phyloP scores from a whole-genome alignment of 2,888 invertebrate species.

The Oithona nana region DNA sequence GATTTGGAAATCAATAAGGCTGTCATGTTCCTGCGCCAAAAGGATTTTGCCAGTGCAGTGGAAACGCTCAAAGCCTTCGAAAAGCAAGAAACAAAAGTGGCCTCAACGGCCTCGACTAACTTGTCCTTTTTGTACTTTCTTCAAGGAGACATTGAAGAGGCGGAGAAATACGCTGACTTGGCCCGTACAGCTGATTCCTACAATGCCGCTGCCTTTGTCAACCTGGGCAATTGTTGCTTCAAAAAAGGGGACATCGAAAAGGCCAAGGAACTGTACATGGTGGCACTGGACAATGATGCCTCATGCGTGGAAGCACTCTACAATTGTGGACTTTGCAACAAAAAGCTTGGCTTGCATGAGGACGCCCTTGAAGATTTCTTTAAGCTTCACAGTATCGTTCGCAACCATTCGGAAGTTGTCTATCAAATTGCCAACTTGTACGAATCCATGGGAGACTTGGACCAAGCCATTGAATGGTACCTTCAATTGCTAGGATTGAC shows the following conservation, averaged over 20 bases:
- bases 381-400: slow-evolving; percentile 49
- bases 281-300: slow-evolving; percentile 56
- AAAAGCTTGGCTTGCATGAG: slow-evolving; percentile 45
- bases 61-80: slow-evolving; percentile 68
- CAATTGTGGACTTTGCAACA: slow-evolving; percentile 53
- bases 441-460: slow-evolving; percentile 41
- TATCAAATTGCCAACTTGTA: slow-evolving; percentile 60
- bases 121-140: slow-evolving; percentile 62
- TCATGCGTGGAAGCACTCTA: slow-evolving; percentile 66
- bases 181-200: slow-evolving; percentile 53
- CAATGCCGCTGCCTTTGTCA: slow-evolving; percentile 62
- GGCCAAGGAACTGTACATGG: slow-evolving; percentile 48
- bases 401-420: slow-evolving; percentile 49
- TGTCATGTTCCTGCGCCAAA: slow-evolving; percentile 58
- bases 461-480: slow-evolving; percentile 34
- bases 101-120: slow-evolving; percentile 65
- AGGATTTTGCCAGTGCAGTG: slow-evolving; percentile 56
- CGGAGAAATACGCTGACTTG: slow-evolving; percentile 51
- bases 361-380: slow-evolving; percentile 59
- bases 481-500: slow-evolving; percentile 59
- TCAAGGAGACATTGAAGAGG: slow-evolving; percentile 29
- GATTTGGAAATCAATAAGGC: slow-evolving; percentile 82
- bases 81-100: slow-evolving; percentile 61
- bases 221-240: slow-evolving; percentile 55
- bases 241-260: slow-evolving; percentile 45